Base-by-base conservation (phyloP, 2,888 invertebrate genomes). In the Erebia aethiops region DNA sequence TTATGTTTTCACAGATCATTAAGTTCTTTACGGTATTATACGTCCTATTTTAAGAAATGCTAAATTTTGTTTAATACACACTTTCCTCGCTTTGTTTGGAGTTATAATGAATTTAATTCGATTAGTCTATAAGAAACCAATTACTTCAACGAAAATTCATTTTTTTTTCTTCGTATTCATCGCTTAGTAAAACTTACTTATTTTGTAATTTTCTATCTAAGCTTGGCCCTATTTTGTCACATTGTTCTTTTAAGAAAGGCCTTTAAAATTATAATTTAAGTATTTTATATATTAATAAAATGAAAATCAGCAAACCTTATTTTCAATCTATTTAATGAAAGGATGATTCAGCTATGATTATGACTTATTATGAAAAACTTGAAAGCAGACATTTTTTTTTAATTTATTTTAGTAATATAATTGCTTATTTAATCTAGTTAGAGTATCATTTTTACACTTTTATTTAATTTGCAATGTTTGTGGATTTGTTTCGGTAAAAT, bases 1-100 rank as follows among this genome's bases (percentile, higher is more conserved):
- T 54, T n/a, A 21, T 16, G 14, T 54, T 41, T 63, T 69, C 69
- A 69, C 69, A 69, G 69, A 69, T 69, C 69, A 62, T n/a, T 67
- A 67, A 67, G 69, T 69, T 69, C 62, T 62, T 69, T 62, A 62
- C 7, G 62, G 41, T 67, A 51, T 35, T 52, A 63, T 41, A 46
- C 16, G 18, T 18, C 13, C 64, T 54, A 64, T 64, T 41, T 54
- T 41, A 64, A 13, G 54, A 64, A 64, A 52, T 64, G 35, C 62
- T 49, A 62, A 49, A 14, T 54, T 64, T 18, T 35, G n/a, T 46
- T 21, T 46, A 26, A 18, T 26, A 57, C 13, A 13, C 13, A 11
- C 14, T 57, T 11, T 26, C 21, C 26, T 57, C 56, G 26, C 14
- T 57, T 57, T 14, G 13, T 56, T 57, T 26, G 9, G 26, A 26